phyloP scores from a whole-genome alignment of 1,140 invertebrate genomes.

The Drosophila oshimai region DNA sequence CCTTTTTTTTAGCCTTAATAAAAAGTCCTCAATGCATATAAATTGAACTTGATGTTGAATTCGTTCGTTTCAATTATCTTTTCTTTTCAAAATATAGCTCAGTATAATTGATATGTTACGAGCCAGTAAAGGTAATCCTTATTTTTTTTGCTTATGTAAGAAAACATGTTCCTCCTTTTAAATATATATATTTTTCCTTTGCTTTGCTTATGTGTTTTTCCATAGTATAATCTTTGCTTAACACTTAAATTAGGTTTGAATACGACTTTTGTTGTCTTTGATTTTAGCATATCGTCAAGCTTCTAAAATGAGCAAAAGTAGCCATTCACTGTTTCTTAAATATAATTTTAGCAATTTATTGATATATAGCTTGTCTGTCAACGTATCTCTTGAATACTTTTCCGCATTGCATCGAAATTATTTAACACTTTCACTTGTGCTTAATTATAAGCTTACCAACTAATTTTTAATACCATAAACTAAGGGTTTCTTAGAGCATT shows the following conservation, averaged over 20 bases:
- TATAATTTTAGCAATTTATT: slow-evolving; percentile 59
- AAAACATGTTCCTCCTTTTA: slow-evolving; percentile 38
- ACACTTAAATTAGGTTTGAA: slow-evolving; percentile 60
- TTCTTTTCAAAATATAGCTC: slow-evolving; percentile 60
- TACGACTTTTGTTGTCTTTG: slow-evolving; percentile 46
- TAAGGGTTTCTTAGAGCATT: slow-evolving; percentile 40
- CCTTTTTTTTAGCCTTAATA: slow-evolving; percentile 5
- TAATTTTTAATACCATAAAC: slow-evolving; percentile 48
- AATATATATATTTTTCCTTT: slow-evolving; percentile 44
- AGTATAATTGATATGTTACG: slow-evolving; percentile 77
- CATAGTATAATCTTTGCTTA: slow-evolving; percentile 45
- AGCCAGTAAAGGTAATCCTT: slow-evolving; percentile 58
- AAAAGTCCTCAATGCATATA: slow-evolving; percentile 41
- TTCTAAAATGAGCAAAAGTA: slow-evolving; percentile 58
- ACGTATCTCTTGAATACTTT: slow-evolving; percentile 18
- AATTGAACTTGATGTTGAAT: slow-evolving; percentile 72
- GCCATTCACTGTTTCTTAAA: slow-evolving; percentile 38
- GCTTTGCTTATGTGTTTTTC: slow-evolving; percentile 7
- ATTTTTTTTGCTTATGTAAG: slow-evolving; percentile 38
- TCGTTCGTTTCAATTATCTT: slow-evolving; percentile 50
- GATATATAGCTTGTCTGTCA: slow-evolving; percentile 53
- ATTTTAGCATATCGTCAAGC: slow-evolving; percentile 51
- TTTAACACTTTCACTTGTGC: slow-evolving; percentile 43
- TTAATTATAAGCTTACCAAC: slow-evolving; percentile 51
- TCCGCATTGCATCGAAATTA: slow-evolving; percentile 62